phyloP scores from a whole-genome alignment of 2,797 vertebrate genomes.

The Tarsius wallacei region DNA sequence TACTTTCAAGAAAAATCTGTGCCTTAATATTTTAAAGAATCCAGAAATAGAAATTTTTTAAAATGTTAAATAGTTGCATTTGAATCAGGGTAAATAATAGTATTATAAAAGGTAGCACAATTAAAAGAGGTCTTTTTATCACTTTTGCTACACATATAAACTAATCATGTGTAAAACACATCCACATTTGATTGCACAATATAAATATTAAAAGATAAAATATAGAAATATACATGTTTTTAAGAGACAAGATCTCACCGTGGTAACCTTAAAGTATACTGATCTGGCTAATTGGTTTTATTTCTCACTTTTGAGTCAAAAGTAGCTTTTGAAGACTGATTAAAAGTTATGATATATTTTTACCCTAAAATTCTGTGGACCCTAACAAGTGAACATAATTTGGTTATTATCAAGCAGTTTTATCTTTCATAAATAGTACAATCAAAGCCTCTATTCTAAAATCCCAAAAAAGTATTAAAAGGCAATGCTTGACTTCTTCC shows the following conservation, averaged over 20 bases:
- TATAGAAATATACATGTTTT: neutral
- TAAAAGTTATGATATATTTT: conserved; percentile 27
- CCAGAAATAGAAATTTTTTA: neutral
- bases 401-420: conserved; percentile 24
- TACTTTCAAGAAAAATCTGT: neutral
- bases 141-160: neutral
- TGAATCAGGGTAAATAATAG: neutral
- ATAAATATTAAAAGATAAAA: neutral
- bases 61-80: neutral
- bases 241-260: conserved; percentile 2
- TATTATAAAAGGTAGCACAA: neutral
- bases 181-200: neutral
- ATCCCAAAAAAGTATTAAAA: conserved; percentile 24
- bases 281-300: conserved; percentile 2
- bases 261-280: neutral
- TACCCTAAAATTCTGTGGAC: neutral
- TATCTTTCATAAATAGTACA: conserved; percentile 27
- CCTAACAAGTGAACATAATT: conserved; percentile 25
- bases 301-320: conserved; percentile 63
- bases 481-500: neutral
- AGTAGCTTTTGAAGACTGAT: neutral
- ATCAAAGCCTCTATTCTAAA: conserved; percentile 46
- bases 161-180: neutral
- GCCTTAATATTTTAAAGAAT: conserved; percentile 34
- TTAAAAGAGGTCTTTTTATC: neutral